Evolutionary conservation across 2,797 vertebrate species (phyloP).

Genomic region (Emys orbicularis): DNA sequence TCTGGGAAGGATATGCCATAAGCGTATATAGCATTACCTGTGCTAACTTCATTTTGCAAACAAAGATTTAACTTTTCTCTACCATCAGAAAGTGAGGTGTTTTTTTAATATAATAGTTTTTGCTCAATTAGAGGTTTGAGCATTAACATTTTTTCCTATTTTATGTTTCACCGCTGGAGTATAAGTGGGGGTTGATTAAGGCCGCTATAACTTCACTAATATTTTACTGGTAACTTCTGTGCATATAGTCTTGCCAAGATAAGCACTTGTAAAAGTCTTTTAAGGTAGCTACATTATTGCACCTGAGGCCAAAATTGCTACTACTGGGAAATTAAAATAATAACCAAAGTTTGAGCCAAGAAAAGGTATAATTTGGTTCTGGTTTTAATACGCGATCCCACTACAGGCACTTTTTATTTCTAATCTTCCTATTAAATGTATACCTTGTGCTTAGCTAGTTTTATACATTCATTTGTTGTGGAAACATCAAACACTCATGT

Average conservation of each 20-base stretch:
- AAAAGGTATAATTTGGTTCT: background rate
- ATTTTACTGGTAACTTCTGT: conserved; percentile 28
- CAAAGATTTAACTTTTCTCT: background rate
- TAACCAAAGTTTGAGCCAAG: background rate
- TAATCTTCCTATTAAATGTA: background rate
- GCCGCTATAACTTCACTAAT: background rate
- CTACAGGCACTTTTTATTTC: fast-evolving
- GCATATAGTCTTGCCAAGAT: conserved; percentile 17
- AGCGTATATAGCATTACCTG: background rate
- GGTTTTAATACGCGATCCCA: background rate
- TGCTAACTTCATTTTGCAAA: background rate
- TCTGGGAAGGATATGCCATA: background rate
- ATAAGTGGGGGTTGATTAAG: background rate
- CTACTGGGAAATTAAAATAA: conserved; percentile 30
- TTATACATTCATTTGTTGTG: background rate
- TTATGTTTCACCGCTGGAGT: background rate
- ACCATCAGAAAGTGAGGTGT: background rate
- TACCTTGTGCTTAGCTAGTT: background rate
- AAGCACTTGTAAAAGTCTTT: conserved; percentile 32
- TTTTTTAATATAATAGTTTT: background rate
- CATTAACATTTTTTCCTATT: background rate
- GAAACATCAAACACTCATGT: background rate
- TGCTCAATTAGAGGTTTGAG: background rate
- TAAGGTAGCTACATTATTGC: conserved; percentile 2
- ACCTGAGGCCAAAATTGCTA: conserved; percentile 31